A percentile compares a stretch with the other conserved stretches of the same genome.
phyloP scores from a whole-genome alignment of 53 echinoderm and acorn worm genomes.

The Glandiceps talaboti region DNA sequence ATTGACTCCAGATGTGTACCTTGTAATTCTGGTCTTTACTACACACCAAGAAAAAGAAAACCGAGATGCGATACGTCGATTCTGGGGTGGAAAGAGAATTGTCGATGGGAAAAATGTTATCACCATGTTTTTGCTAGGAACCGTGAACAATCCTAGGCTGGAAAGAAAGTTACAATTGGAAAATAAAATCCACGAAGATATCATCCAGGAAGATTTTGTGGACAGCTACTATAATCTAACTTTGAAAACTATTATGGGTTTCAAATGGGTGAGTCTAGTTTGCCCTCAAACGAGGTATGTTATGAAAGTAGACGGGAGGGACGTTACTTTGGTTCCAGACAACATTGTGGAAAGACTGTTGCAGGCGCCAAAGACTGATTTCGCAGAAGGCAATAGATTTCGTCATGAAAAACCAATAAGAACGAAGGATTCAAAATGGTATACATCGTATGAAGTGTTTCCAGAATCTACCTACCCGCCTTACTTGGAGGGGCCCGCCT shows the following conservation, averaged over 20 bases:
- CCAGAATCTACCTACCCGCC: constrained; percentile 24
- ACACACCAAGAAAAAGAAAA: constrained; percentile 20
- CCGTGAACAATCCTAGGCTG: not conserved
- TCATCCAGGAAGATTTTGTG: constrained; percentile 26
- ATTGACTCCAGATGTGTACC: constrained; percentile 2
- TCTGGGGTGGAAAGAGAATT: constrained; percentile 19
- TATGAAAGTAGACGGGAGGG: constrained; percentile 16
- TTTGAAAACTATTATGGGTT: constrained; percentile 28
- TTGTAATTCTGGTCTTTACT: constrained; percentile 26
- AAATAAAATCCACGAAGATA: constrained; percentile 20
- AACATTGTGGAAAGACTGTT: not conserved
- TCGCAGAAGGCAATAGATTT: constrained; percentile 21
- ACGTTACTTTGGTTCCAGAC: not conserved
- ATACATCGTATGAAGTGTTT: constrained; percentile 15
- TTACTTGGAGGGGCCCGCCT: constrained; percentile 25
- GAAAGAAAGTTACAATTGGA: not conserved
- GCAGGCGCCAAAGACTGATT: constrained; percentile 11
- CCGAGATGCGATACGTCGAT: not conserved
- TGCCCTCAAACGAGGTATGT: constrained; percentile 24
- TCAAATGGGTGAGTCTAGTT: constrained; percentile 22
- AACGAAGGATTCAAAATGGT: constrained; percentile 12
- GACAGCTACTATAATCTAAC: constrained; percentile 34
- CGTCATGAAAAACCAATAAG: constrained; percentile 9
- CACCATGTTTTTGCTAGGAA: constrained; percentile 29
- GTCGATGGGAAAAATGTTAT: constrained; percentile 8